Evolutionary conservation across 2,113 vertebrate genomes (phyloP), one percentile per base, ranked within the genome.

Genomic region (Marmota flaviventris): DNA sequence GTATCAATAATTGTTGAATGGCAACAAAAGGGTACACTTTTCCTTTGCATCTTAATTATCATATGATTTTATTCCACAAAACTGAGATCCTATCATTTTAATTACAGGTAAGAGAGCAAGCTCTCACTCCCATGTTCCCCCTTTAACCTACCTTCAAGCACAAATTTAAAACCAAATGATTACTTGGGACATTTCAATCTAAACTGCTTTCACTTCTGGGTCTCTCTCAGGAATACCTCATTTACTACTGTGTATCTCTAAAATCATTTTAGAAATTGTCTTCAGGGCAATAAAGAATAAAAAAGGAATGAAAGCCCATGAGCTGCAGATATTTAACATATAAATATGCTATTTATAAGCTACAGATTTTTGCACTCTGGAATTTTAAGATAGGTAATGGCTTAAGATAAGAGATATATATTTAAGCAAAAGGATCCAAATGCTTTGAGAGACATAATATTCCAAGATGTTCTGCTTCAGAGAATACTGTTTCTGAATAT

Each of bases 231-330:
- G 53, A 51, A 24, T 13, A 32, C 42, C 24, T 92, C 96, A 77
- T 85, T 94, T 85, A 92, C 69, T 75, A 81, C 34, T 70, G 24
- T 18, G 9, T 24, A 17, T 85, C 45, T 83, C 73, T 70, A 83
- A 96, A 94, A 76, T 95, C 22, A 48, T 51, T 82, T 85, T 85
- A 85, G 89, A 97, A 97, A 93, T 72, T 93, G 77, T 97, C 94
- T 97, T 92, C 73, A 27, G 37, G 72, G 73, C 53, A 96, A 63
- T 89, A 87, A 87, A 84, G 85, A 94, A 95, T 76, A 95, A 85
- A 93, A 91, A 85, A 48, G 24, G 11, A 93, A 85, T 67, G 53
- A 85, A 88, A 7, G 24, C 7, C 34, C 24, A 20, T 53, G 63
- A 96, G 37, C 39, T 14, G 8, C 12, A 75, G 53, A 90, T 87